These are phyloP conservation scores for Exocentrus adspersus DNA, from an alignment of 2,888 invertebrate genomes.

Conservation along the genomic window DNA sequence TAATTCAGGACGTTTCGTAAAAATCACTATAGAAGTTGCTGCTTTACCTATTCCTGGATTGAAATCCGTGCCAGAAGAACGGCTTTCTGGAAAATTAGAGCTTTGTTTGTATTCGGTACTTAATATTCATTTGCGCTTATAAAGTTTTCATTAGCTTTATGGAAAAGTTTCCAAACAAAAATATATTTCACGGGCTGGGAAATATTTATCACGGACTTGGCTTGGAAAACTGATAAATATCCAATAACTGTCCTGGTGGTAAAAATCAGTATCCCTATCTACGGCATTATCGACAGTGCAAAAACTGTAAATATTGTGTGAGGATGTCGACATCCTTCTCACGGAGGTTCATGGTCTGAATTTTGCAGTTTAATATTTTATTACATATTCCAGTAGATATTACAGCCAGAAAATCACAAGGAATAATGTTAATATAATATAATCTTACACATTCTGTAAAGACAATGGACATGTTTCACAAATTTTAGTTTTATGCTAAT, in stretches of 20 bases:
- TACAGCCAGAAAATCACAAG: no score
- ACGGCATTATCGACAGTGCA: conserved; percentile 10
- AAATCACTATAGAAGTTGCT: no score
- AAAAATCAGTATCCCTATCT: conserved; percentile 4
- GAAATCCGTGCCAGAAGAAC: not conserved
- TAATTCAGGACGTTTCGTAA: no score
- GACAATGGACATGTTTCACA: no score
- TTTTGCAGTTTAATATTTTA: no score
- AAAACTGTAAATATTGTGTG: conserved; percentile 12
- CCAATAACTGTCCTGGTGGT: conserved; percentile 8
- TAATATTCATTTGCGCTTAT: not conserved
- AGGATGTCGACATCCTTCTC: not conserved
- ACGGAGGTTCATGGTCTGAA: not conserved
- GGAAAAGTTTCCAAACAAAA: conserved; percentile 11
- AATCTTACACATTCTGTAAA: no score
- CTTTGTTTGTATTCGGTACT: not conserved
- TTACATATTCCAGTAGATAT: no score
- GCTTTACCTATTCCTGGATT: no score
- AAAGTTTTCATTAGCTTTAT: conserved; percentile 14
- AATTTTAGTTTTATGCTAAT: no score
- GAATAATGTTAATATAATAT: no score
- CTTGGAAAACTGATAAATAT: conserved; percentile 14
- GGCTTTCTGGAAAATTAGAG: not conserved
- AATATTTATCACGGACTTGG: conserved; percentile 13
- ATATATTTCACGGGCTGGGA: conserved; percentile 11